These are phyloP conservation scores for Oreohelix idahoensis DNA, from an alignment of 1,140 invertebrate genomes.

Conservation along the genomic window DNA sequence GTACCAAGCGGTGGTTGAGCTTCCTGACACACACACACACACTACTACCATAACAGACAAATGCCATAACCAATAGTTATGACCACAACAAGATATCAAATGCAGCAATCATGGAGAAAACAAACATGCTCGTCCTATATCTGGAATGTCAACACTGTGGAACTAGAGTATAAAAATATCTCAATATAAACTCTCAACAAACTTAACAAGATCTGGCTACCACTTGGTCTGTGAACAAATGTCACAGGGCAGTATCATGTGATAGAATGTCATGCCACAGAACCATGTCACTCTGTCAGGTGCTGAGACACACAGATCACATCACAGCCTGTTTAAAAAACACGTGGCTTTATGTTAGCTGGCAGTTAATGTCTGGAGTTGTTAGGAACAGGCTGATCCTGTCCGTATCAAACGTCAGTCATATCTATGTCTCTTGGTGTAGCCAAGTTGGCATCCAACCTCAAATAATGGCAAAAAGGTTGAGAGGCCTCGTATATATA, in stretches of 20 bases:
- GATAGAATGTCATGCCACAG: not conserved
- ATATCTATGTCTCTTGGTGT: no score
- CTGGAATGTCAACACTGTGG: not conserved
- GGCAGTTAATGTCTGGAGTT: no score
- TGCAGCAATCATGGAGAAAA: not conserved
- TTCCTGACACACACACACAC: not conserved
- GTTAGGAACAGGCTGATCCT: no score
- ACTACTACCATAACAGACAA: not conserved
- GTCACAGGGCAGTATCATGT: not conserved
- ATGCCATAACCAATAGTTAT: not conserved
- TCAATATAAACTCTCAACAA: not conserved
- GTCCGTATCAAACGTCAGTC: no score
- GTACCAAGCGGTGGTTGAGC: not conserved
- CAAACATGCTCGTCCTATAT: not conserved
- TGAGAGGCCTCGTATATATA: no score
- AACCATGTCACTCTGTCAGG: no score
- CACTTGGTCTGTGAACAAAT: not conserved
- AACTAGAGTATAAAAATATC: not conserved
- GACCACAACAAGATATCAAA: not conserved
- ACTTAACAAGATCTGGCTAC: not conserved
- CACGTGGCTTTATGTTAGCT: no score
- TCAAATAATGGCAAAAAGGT: no score
- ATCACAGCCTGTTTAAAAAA: no score
- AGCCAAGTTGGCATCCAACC: no score
- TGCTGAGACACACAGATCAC: no score